A percentile compares a stretch with the other conserved stretches of the same genome.
phyloP scores from a whole-genome alignment of 2,888 invertebrate genomes.

The Mylabris sibirica region DNA sequence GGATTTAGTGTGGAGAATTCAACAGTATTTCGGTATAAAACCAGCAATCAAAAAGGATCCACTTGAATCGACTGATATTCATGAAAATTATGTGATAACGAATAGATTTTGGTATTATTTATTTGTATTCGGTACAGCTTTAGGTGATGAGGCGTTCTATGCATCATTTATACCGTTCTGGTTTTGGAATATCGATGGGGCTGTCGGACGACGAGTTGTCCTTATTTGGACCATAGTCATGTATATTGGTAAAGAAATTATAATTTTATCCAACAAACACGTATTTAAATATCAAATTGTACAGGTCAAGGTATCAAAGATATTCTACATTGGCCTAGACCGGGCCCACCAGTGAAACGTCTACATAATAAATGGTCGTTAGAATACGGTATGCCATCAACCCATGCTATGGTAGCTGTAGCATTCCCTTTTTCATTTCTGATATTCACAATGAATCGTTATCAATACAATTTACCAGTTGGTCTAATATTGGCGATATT shows the following conservation, averaged over 20 bases:
- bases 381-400: constrained; percentile 96
- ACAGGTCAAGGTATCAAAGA: constrained; percentile 89
- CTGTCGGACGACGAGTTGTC: constrained; percentile 82
- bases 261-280: constrained; percentile 11
- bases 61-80: constrained; percentile 42
- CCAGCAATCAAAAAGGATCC: constrained; percentile 56
- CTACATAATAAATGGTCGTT: constrained; percentile 88
- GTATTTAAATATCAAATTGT: constrained; percentile 20
- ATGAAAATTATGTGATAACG: constrained; percentile 63
- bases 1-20: constrained; percentile 77
- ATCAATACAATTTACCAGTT: constrained; percentile 72
- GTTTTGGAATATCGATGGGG: constrained; percentile 94
- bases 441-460: constrained; percentile 80
- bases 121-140: constrained; percentile 82
- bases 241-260: constrained; percentile 74
- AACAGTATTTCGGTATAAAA: constrained; percentile 79
- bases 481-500: constrained; percentile 68
- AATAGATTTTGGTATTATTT: constrained; percentile 86
- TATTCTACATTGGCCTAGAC: constrained; percentile 85
- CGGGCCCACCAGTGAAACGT: constrained; percentile 82
- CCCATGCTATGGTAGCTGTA: constrained; percentile 91
- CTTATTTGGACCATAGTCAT: constrained; percentile 84
- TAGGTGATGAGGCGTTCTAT: constrained; percentile 93
- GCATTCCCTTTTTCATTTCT: constrained; percentile 87
- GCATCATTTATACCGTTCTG: constrained; percentile 91